Conservation (phyloP, 2,113 vertebrate genomes). For the Macrotis lagotis region DNA sequence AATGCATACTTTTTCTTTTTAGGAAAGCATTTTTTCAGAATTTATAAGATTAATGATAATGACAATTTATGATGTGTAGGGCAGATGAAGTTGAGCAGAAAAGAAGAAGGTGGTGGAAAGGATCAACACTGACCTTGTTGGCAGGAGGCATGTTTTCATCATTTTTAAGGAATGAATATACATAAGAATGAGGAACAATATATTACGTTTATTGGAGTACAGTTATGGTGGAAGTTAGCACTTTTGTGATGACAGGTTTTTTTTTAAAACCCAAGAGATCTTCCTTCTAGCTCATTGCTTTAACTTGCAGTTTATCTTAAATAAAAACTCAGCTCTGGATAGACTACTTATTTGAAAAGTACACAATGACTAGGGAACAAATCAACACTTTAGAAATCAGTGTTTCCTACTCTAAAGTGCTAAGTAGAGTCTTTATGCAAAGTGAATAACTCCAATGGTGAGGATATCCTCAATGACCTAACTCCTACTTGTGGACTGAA, state of each 20-base stretch:
- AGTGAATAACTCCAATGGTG: slow-evolving; percentile 81
- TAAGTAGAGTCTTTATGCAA: slow-evolving; percentile 85
- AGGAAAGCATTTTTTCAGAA: slow-evolving; percentile 13
- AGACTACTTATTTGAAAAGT: slow-evolving; percentile 41
- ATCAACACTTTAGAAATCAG: slow-evolving; percentile 81
- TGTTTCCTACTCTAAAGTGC: slow-evolving; percentile 77
- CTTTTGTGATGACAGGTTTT: background rate
- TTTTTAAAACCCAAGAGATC: background rate
- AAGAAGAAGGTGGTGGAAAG: background rate
- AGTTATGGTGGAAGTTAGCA: background rate
- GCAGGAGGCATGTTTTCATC: background rate
- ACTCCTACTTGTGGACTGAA: slow-evolving; percentile 84
- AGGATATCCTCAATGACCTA: slow-evolving; percentile 84
- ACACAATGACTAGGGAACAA: slow-evolving; percentile 55
- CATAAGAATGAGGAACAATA: background rate
- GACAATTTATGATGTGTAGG: background rate
- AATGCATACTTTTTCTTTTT: slow-evolving; percentile 34
- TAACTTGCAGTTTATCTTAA: slow-evolving; percentile 40
- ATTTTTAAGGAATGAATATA: background rate
- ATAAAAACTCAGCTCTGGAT: slow-evolving; percentile 15
- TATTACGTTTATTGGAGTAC: background rate
- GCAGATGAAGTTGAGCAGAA: background rate
- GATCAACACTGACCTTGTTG: background rate
- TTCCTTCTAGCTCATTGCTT: background rate
- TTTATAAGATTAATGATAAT: background rate